Evolutionary conservation across 2,797 vertebrate genomes (phyloP), one percentile per base, ranked within the genome.

Genomic region (Distichodus sexfasciatus): DNA sequence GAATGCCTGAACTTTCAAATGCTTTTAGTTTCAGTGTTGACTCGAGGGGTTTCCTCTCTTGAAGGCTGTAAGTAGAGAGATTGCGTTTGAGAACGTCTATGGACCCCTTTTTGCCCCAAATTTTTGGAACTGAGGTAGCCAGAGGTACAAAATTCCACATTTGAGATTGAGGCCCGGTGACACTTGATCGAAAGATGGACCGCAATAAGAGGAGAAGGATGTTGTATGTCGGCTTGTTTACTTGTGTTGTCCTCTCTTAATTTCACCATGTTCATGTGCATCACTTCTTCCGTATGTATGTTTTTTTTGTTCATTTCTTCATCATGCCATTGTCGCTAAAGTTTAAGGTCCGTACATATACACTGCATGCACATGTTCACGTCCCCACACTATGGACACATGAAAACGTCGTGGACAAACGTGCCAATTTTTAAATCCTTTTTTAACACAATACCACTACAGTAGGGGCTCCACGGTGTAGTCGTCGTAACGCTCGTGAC

Each of bases 111-210:
- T n/a, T n/a, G n/a, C n/a, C n/a, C n/a, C n/a, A n/a, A n/a, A n/a
- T n/a, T n/a, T n/a, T n/a, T n/a, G n/a, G n/a, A n/a, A n/a, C n/a
- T n/a, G n/a, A n/a, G n/a, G n/a, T 4, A 12, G 40, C 2, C 14
- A 21, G 8, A 6, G 26, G 48, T 67, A 60, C 69, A 55, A 15
- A 38, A 12, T 24, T 55, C 26, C 14, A 33, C 10, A 43, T 50
- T 55, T 17, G 15, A 59, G n/a, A 69, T 24, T 53, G 61, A 71
- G 62, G 48, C 74, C 31, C 65, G 55, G 38, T 58, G 69, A 75
- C 66, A 63, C 61, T 74, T 70, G 76, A 78, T 76, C 75, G 78
- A 84, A 78, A 73, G 80, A 66, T 69, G 69, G 64, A 68, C 81
- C 74, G 74, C 75, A 78, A 66, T 77, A 81, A 63, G 47, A 64